Percentiles rank a stretch among this genome's conserved stretches.
These are phyloP conservation scores for Drosophila cracens DNA, from an alignment of 2,888 invertebrate species.

Conservation along the genomic window DNA sequence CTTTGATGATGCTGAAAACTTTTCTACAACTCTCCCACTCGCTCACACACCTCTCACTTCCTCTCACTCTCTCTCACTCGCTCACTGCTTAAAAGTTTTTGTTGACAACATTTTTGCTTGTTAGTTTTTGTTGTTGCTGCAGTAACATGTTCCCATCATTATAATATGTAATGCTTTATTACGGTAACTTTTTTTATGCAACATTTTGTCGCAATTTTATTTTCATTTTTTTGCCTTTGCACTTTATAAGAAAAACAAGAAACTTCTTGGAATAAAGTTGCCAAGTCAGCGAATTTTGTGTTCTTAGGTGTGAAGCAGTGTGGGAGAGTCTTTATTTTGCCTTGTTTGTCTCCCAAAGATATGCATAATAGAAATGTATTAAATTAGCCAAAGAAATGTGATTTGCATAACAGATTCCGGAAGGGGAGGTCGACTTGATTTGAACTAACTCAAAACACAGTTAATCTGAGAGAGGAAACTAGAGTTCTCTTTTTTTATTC, in stretches of 20 bases:
- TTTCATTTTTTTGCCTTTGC: slow-evolving; percentile 13
- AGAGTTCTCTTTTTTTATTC: neutral
- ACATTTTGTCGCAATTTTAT: slow-evolving; percentile 44
- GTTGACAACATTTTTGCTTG: slow-evolving; percentile 64
- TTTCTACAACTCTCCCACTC: slow-evolving; percentile 34
- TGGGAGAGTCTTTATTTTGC: neutral
- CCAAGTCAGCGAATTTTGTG: slow-evolving; percentile 36
- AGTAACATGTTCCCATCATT: slow-evolving; percentile 71
- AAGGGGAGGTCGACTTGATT: neutral
- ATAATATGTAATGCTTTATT: slow-evolving; percentile 66
- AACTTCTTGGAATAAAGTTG: slow-evolving; percentile 54
- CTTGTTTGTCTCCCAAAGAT: slow-evolving; percentile 17
- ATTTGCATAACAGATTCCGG: slow-evolving; percentile 45
- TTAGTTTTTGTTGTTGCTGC: slow-evolving; percentile 57
- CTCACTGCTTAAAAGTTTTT: slow-evolving; percentile 54
- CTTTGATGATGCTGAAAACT: slow-evolving; percentile 71
- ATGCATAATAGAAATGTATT: slow-evolving; percentile 48
- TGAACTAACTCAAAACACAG: slow-evolving; percentile 5
- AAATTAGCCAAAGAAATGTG: slow-evolving; percentile 43
- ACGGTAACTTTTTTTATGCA: slow-evolving; percentile 57
- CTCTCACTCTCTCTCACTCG: neutral
- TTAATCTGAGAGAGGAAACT: neutral
- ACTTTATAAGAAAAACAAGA: slow-evolving; percentile 27
- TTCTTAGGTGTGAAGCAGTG: slow-evolving; percentile 39
- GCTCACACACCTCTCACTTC: slow-evolving; percentile 1